phyloP scores from a whole-genome alignment of 2,113 vertebrate genomes.

The Brevimyrus niger region DNA sequence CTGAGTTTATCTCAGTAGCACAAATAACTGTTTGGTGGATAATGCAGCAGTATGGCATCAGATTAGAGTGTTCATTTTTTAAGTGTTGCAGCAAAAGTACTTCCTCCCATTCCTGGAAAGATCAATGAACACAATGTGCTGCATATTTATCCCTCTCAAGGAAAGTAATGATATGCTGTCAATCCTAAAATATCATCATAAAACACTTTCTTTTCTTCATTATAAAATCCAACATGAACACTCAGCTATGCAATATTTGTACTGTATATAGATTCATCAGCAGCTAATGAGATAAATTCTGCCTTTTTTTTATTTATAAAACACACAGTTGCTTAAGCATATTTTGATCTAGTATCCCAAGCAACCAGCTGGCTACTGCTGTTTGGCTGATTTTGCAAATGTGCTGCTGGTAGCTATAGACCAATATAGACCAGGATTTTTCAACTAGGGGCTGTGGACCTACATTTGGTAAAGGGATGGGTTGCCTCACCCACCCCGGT shows the following conservation, averaged over 20 bases:
- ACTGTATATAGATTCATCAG: slow-evolving; percentile 30
- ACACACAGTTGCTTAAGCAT: slow-evolving; percentile 13
- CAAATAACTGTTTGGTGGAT: slow-evolving; percentile 19
- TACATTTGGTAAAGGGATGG: not conserved
- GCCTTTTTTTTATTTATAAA: slow-evolving; percentile 18
- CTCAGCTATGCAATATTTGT: slow-evolving; percentile 24
- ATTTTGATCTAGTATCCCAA: slow-evolving; percentile 17
- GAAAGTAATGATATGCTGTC: not conserved
- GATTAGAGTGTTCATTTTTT: slow-evolving; percentile 13
- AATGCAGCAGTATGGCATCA: slow-evolving; percentile 16
- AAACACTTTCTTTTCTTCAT: slow-evolving; percentile 16
- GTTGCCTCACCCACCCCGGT: not conserved
- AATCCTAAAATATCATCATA: slow-evolving; percentile 27
- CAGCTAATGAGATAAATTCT: slow-evolving; percentile 22
- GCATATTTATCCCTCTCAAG: not conserved
- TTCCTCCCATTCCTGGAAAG: not conserved
- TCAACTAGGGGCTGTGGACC: not conserved
- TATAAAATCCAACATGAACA: slow-evolving; percentile 19
- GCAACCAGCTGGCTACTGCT: not conserved
- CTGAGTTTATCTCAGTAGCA: slow-evolving; percentile 7
- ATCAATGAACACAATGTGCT: not conserved
- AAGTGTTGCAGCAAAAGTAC: slow-evolving; percentile 9
- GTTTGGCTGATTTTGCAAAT: not conserved
- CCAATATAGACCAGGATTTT: not conserved
- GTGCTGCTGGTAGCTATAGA: not conserved